These are phyloP conservation scores for Zosterops borbonicus DNA, from an alignment of 2,113 vertebrate species.

Conservation along the genomic window DNA sequence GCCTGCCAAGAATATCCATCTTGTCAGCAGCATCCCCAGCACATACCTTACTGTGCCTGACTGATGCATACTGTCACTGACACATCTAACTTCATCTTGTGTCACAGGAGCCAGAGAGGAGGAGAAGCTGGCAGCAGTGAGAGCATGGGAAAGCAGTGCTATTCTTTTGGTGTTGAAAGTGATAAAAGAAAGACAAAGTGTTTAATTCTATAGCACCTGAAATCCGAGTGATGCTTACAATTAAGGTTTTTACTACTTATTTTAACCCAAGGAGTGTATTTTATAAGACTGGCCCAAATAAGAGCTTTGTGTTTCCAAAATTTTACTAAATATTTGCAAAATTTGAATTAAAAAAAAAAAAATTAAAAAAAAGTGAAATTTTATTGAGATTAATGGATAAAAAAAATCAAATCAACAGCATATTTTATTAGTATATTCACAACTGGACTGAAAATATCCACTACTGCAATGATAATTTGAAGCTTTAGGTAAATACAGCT, in stretches of 20 bases:
- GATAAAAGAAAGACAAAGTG: not conserved
- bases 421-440: not conserved
- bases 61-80: not conserved
- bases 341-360: not conserved
- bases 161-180: not conserved
- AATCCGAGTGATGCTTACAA: not conserved
- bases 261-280: not conserved
- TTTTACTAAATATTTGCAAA: not conserved
- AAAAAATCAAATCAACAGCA: rapidly evolving
- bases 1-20: not conserved
- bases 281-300: not conserved
- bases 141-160: not conserved
- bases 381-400: not conserved
- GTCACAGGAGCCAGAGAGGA: not conserved
- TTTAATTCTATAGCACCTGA: not conserved
- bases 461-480: not conserved
- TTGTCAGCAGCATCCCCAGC: not conserved
- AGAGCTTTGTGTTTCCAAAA: not conserved
- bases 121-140: not conserved
- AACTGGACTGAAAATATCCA: not conserved
- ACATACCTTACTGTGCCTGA: not conserved
- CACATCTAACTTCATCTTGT: not conserved
- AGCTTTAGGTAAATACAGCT: not conserved
- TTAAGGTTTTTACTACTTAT: not conserved
- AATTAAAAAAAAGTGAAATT: not conserved